Evolutionary conservation across 2,113 vertebrate genomes (phyloP).

Genomic region (Haemorhous mexicanus): DNA sequence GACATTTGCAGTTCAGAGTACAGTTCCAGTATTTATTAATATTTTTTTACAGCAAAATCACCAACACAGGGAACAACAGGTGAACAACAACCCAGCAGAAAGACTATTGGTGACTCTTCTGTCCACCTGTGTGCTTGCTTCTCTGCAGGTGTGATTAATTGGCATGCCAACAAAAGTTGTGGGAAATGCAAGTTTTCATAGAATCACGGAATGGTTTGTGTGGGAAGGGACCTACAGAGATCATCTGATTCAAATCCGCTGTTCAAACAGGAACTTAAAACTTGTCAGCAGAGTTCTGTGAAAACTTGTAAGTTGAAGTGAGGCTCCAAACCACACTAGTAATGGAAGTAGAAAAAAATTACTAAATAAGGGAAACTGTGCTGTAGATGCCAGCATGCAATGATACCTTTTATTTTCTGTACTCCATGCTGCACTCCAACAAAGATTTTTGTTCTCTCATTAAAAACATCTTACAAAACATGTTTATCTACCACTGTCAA

Average conservation of each 20-base stretch:
- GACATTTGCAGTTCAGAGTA: neutral
- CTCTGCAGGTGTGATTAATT: neutral
- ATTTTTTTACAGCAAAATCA: neutral
- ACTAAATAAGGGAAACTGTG: neutral
- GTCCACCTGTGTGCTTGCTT: neutral
- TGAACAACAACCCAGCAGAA: neutral
- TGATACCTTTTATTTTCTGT: neutral
- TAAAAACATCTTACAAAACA: neutral
- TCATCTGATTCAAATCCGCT: neutral
- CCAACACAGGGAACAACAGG: neutral
- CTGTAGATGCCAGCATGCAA: neutral
- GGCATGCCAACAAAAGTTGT: neutral
- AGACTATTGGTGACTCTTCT: neutral
- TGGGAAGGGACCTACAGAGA: neutral
- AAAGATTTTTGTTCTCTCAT: neutral
- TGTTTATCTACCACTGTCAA: neutral
- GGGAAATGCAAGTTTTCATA: neutral
- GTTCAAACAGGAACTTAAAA: neutral
- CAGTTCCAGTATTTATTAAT: neutral
- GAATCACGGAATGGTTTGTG: neutral
- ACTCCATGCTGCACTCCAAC: neutral
- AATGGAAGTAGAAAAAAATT: neutral
- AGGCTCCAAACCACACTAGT: neutral
- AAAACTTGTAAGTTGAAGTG: neutral
- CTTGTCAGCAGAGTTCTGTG: neutral